Evolutionary conservation across 2,113 vertebrate species (phyloP), one percentile per base, ranked within the genome.

Genomic region (Nansenia antarctica): DNA sequence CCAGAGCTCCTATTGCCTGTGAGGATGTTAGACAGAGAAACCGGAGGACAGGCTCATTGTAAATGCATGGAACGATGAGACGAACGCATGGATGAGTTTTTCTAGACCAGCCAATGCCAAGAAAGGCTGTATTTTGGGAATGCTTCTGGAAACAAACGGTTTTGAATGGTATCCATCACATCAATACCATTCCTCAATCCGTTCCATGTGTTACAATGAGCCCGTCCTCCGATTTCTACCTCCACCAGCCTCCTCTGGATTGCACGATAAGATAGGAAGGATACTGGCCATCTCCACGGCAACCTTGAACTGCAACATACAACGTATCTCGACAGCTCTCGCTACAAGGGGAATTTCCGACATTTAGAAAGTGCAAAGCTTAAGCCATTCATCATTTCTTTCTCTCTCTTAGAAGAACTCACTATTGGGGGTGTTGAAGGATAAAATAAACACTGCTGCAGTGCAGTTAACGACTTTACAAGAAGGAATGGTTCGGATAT

Each of bases 281-380:
- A 47, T 70, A 73, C 74, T 75, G 69, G 74, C 83, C 74, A 69
- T 35, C 49, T 77, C 15, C 70, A 57, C 52, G 62, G 26, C 47
- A 29, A 63, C 37, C 14, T 47, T 63, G 14, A 11, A 49, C 39
- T 37, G 20, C 58, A 63, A 53, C 39, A 29, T 58, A 14, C 29
- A n/a, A n/a, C 55, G 42, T 70, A 14, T 61, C 35, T 35, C 8
- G n/a, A 58, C 42, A 63, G 62, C 15, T 55, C 42, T 73, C 59
- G 42, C 37, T 34, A 55, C 37, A n/a, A 29, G 54, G 65, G 62
- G 14, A 2, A 3, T 61, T 69, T 61, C 57, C 58, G 24, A 75
- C 74, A 14, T 73, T 65, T 67, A 73, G 57, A 80, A 73, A 79
- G 86, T 84, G 83, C 79, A 79, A 69, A 76, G 42, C 55, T 39